Evolutionary conservation across 2,113 vertebrate genomes (phyloP).

Genomic region (Variabilichromis moorii): DNA sequence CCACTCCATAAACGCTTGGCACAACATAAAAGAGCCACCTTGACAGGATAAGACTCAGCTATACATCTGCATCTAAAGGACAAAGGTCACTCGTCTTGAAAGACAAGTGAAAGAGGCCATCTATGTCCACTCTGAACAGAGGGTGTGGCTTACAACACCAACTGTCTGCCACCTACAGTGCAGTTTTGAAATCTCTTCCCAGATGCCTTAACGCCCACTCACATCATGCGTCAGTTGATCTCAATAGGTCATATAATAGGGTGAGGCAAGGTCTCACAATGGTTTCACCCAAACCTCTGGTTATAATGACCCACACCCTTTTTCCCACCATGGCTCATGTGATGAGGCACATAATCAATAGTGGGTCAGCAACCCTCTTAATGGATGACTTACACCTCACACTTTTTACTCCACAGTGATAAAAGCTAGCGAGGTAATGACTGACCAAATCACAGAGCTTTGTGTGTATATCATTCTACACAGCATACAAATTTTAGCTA

Average conservation of each 20-base stretch:
- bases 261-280: background rate
- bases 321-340: background rate
- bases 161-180: background rate
- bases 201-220: background rate
- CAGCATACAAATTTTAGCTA: background rate
- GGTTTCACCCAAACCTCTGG: background rate
- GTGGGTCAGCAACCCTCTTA: background rate
- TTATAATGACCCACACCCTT: background rate
- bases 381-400: accelerated
- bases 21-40: background rate
- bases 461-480: accelerated
- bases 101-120: background rate
- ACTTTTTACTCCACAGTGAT: background rate
- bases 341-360: background rate
- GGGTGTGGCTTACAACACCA: background rate
- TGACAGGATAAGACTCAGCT: background rate
- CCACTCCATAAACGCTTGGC: background rate
- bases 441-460: background rate
- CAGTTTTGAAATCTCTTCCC: background rate
- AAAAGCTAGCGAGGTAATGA: background rate
- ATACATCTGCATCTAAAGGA: background rate
- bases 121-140: background rate
- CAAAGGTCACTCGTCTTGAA: accelerated
- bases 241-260: background rate
- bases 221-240: background rate